These are phyloP conservation scores for Caenorhabditis panamensis DNA, from an alignment of 2,888 invertebrate species.

Conservation along the genomic window DNA sequence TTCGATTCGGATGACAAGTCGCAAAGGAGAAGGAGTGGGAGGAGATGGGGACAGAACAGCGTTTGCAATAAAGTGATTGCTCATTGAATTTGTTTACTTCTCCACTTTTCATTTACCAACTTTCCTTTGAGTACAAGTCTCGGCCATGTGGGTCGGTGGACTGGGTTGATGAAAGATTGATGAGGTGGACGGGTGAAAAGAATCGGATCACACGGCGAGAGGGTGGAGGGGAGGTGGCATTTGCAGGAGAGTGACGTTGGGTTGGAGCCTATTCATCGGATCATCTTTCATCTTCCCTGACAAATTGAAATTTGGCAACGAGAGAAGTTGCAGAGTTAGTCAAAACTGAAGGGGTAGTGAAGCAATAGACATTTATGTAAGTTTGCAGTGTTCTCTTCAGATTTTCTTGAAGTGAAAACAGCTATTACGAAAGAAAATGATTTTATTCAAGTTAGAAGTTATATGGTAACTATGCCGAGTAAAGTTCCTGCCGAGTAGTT, in stretches of 20 bases:
- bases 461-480: too few species aligned
- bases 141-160: slow-evolving; percentile 1
- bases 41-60: slow-evolving; percentile 4
- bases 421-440: too few species aligned
- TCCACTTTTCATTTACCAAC: not conserved
- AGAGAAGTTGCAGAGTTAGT: not conserved
- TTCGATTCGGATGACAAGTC: slow-evolving; percentile 55
- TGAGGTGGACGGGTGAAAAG: slow-evolving; percentile 4
- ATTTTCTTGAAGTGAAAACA: too few species aligned
- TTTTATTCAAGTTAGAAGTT: too few species aligned
- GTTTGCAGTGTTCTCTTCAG: too few species aligned
- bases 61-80: slow-evolving; percentile 54
- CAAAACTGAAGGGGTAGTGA: not conserved
- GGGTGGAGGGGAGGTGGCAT: slow-evolving; percentile 10
- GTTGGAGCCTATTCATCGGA: not conserved
- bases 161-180: slow-evolving; percentile 37
- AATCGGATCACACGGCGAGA: slow-evolving; percentile 27
- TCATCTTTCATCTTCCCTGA: not conserved
- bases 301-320: too few species aligned
- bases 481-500: too few species aligned
- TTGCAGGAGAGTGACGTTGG: slow-evolving; percentile 33
- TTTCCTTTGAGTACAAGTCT: not conserved
- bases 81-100: slow-evolving; percentile 16
- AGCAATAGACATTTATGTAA: too few species aligned
- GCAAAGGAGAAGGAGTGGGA: not conserved